phyloP scores from a whole-genome alignment of 2,888 invertebrate species.

The Lysandra coridon region DNA sequence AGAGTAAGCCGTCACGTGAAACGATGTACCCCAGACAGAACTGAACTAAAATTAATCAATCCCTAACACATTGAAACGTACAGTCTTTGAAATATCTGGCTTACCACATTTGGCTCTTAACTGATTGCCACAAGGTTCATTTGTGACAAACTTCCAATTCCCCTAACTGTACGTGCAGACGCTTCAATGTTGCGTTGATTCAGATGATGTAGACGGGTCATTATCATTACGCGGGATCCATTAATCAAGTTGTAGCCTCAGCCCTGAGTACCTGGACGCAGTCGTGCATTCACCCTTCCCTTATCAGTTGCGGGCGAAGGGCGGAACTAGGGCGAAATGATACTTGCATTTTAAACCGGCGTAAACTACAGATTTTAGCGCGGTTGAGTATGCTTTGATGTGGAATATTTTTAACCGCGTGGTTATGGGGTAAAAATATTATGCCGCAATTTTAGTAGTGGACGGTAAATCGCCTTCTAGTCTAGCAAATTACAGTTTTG shows the following conservation, averaged over 20 bases:
- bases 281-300: slow-evolving; percentile 76
- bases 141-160: not conserved
- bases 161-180: not conserved
- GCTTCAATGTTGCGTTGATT: slow-evolving; percentile 55
- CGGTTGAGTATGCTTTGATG: slow-evolving; percentile 9
- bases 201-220: slow-evolving; percentile 73
- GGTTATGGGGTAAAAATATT: not conserved
- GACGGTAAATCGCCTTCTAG: too few species aligned
- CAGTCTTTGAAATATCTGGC: not conserved
- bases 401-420: not conserved
- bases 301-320: slow-evolving; percentile 72
- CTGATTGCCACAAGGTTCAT: not conserved
- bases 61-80: slow-evolving; percentile 8
- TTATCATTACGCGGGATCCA: slow-evolving; percentile 77
- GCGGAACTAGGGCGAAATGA: slow-evolving; percentile 61
- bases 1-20: not conserved
- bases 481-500: too few species aligned
- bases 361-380: slow-evolving; percentile 7
- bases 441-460: too few species aligned
- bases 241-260: slow-evolving; percentile 76
- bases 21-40: not conserved
- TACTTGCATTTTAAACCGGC: slow-evolving; percentile 49
- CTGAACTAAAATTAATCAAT: slow-evolving; percentile 7
- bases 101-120: not conserved
- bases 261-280: slow-evolving; percentile 73